A percentile compares a stretch with the other conserved stretches of the same genome.
phyloP scores from a whole-genome alignment of 2,113 vertebrate species.

The Hystrix brachyura region DNA sequence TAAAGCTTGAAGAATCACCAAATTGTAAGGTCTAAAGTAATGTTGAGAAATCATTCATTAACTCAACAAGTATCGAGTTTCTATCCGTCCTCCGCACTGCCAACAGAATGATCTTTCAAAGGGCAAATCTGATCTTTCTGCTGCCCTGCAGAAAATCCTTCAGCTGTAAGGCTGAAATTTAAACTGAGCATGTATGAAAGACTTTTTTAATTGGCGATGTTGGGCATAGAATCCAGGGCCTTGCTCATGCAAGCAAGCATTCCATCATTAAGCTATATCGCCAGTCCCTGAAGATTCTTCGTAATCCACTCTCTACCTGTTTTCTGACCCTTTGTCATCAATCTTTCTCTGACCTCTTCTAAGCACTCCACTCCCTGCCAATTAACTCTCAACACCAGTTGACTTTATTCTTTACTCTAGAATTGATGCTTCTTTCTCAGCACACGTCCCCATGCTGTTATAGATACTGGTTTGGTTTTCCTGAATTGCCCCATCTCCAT shows the following conservation, averaged over 20 bases:
- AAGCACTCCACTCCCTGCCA: not conserved
- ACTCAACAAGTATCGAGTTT: constrained; percentile 69
- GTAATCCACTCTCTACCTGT: not conserved
- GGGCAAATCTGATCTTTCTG: constrained; percentile 57
- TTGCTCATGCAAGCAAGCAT: not conserved
- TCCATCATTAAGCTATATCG: not conserved
- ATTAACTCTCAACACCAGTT: not conserved
- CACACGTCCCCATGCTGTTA: not conserved
- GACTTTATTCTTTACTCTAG: not conserved
- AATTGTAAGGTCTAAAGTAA: constrained; percentile 69
- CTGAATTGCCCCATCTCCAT: not conserved
- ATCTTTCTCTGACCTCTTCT: not conserved
- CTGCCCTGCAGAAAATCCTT: constrained; percentile 53
- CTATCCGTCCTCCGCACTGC: constrained; percentile 20
- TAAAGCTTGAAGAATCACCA: constrained; percentile 76
- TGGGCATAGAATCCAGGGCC: not conserved
- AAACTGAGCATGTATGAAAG: not conserved
- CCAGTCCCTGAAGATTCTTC: not conserved
- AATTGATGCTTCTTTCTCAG: not conserved
- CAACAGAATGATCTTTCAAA: constrained; percentile 63
- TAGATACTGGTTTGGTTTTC: not conserved
- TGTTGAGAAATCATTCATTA: constrained; percentile 74
- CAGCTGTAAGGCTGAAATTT: constrained; percentile 37
- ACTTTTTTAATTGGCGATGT: not conserved
- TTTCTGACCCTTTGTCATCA: not conserved